A percentile compares a stretch with the other conserved stretches of the same genome.
Conservation (phyloP, 2,797 vertebrate species). For the Acipenser transmontanus region DNA sequence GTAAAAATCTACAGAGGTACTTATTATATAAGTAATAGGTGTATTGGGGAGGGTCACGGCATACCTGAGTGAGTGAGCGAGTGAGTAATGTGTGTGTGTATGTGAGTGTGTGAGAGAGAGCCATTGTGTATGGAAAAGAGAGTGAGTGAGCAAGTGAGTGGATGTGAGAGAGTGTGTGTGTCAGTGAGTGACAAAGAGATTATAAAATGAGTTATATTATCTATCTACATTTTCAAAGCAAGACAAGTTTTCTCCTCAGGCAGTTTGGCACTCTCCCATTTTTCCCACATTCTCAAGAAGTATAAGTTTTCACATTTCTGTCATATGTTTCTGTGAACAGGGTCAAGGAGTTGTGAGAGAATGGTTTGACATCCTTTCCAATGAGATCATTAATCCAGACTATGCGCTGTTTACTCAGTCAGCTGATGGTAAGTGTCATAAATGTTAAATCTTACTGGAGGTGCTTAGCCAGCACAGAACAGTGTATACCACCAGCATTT, state of each 20-base stretch:
- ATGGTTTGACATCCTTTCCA: conserved; percentile 97
- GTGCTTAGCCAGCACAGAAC: neutral
- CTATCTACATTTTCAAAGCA: no score
- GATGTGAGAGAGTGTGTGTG: no score
- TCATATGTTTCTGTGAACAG: conserved; percentile 54
- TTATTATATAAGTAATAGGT: no score
- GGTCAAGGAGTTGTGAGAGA: conserved; percentile 96
- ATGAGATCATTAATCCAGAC: conserved; percentile 97
- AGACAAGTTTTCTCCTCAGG: neutral
- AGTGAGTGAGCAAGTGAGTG: no score
- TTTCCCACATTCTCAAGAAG: neutral
- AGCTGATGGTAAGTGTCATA: conserved; percentile 78
- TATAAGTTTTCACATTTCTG: neutral
- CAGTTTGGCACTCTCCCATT: neutral
- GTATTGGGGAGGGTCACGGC: no score
- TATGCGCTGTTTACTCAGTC: conserved; percentile 96
- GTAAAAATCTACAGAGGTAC: no score
- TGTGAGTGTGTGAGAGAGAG: conserved; percentile 18
- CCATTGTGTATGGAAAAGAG: no score
- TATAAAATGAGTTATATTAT: no score
- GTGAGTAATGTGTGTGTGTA: conserved; percentile 2
- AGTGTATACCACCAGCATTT: no score
- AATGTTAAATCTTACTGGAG: neutral
- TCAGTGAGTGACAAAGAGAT: no score
- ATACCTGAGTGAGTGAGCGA: no score